A percentile compares a stretch with the other conserved stretches of the same genome.
These are phyloP conservation scores for Urocolius indicus DNA, from an alignment of 2,113 vertebrate species.

Conservation along the genomic window DNA sequence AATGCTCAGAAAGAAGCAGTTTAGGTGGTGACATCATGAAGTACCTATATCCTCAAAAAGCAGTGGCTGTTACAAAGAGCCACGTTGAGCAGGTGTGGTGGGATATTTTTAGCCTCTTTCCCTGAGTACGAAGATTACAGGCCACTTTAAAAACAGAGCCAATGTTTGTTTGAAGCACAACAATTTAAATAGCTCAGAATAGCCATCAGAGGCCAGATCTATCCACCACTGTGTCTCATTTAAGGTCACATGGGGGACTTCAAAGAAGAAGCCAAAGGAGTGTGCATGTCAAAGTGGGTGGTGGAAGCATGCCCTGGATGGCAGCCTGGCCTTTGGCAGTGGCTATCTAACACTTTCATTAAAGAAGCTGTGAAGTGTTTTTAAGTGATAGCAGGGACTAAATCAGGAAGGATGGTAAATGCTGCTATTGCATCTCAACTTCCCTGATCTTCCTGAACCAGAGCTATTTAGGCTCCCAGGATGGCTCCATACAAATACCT, in stretches of 20 bases:
- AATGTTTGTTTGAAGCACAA: neutral
- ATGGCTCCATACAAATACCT: neutral
- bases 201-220: neutral
- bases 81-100: neutral
- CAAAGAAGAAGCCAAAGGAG: neutral
- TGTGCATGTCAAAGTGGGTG: neutral
- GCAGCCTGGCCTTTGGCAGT: neutral
- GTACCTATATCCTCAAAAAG: neutral
- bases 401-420: neutral
- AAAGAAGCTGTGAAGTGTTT: neutral
- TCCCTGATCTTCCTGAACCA: neutral
- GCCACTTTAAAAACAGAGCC: neutral
- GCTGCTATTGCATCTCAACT: neutral
- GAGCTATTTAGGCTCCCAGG: neutral
- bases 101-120: conserved; percentile 2
- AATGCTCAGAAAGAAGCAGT: neutral
- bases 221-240: neutral
- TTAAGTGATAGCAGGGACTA: neutral
- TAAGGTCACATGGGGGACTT: neutral
- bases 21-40: neutral
- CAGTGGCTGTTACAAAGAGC: neutral
- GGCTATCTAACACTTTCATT: neutral
- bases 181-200: neutral
- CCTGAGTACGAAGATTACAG: neutral
- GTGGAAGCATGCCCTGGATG: neutral